These are phyloP conservation scores for Gobio occitaniae DNA, from an alignment of 2,797 vertebrate genomes.

Conservation along the genomic window DNA sequence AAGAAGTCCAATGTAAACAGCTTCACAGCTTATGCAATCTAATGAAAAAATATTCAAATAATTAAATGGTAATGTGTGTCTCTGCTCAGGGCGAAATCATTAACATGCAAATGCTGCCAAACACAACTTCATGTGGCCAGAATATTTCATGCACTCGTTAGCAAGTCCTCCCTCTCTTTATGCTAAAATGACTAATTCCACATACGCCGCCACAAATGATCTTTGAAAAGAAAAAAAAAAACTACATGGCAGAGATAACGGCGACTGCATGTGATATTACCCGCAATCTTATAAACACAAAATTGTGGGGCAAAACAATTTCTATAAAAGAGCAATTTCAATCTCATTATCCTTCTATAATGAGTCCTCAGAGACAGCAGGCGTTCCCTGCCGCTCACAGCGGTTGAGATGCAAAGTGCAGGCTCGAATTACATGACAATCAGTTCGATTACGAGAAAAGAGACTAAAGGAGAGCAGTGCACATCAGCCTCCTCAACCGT, in stretches of 20 bases:
- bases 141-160: constrained; percentile 35
- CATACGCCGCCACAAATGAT: constrained; percentile 16
- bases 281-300: constrained; percentile 35
- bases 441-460: constrained; percentile 39
- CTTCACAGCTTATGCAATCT: constrained; percentile 36
- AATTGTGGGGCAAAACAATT: constrained; percentile 32
- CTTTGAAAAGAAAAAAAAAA: background rate
- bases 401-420: constrained; percentile 24
- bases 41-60: constrained; percentile 50
- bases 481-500: background rate
- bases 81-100: constrained; percentile 41
- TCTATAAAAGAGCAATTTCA: constrained; percentile 46
- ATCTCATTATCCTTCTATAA: constrained; percentile 33
- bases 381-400: constrained; percentile 6
- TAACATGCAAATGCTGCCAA: constrained; percentile 56
- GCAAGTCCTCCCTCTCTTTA: constrained; percentile 24
- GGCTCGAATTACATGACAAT: constrained; percentile 43
- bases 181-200: constrained; percentile 28
- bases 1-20: constrained; percentile 49
- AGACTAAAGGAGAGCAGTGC: constrained; percentile 16
- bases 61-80: constrained; percentile 44
- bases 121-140: constrained; percentile 8
- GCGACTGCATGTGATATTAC: constrained; percentile 24
- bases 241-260: constrained; percentile 37
- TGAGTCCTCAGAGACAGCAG: constrained; percentile 43